Conservation (phyloP, 2,113 vertebrate genomes). For the Malaclemys terrapin region DNA sequence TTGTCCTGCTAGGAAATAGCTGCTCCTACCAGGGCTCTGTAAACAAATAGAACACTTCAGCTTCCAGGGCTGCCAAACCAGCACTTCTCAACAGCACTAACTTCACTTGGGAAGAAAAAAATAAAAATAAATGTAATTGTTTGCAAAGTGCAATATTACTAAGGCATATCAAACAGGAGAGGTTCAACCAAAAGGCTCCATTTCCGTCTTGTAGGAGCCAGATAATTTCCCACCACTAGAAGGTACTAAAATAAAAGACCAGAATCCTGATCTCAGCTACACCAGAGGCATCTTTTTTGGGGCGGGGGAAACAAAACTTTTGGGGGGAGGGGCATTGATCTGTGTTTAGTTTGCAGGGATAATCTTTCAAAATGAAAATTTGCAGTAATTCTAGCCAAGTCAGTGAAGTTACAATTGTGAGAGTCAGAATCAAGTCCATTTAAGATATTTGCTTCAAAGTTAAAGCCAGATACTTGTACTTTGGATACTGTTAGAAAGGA, state of each 20-base stretch:
- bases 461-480: neutral
- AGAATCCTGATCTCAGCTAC: neutral
- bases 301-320: too few species aligned
- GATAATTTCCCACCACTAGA: neutral
- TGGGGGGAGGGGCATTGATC: too few species aligned
- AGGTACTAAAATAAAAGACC: neutral
- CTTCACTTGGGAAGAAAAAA: neutral
- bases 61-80: neutral
- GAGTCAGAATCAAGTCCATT: fast-evolving
- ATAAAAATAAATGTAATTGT: neutral
- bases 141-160: neutral
- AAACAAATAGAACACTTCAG: neutral
- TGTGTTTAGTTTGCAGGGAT: too few species aligned
- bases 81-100: neutral
- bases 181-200: fast-evolving
- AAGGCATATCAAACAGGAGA: neutral
- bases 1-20: neutral
- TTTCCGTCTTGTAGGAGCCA: neutral
- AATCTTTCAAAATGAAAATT: too few species aligned
- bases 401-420: neutral
- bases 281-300: fast-evolving
- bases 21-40: neutral
- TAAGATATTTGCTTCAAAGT: slow-evolving; percentile 19
- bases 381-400: neutral
- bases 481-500: neutral